Percentiles rank a stretch among this genome's conserved stretches.
Evolutionary conservation across 2,113 vertebrate species (phyloP).

Genomic region (Phalacrocorax brasilianus): DNA sequence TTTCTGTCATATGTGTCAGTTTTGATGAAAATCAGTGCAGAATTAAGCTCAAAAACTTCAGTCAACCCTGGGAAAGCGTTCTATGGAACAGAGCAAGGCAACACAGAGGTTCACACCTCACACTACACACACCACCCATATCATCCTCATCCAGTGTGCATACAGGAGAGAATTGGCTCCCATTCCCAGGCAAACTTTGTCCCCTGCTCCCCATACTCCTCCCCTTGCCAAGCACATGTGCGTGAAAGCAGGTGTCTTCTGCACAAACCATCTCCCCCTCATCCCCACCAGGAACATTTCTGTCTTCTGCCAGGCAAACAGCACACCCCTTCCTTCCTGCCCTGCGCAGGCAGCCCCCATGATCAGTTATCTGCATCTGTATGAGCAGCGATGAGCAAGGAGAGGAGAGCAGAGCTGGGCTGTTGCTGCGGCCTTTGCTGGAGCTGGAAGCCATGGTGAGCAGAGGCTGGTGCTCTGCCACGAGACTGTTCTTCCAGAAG

Average conservation of each 20-base stretch:
- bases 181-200: neutral
- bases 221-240: accelerated
- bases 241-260: neutral
- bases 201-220: neutral
- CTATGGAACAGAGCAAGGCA: neutral
- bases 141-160: neutral
- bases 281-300: neutral
- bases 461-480: neutral
- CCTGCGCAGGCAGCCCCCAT: accelerated
- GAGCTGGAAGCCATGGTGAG: neutral
- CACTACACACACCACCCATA: neutral
- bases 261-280: neutral
- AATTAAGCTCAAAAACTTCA: neutral
- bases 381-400: accelerated
- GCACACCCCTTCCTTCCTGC: neutral
- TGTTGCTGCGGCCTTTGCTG: neutral
- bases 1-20: neutral
- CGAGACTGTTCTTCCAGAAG: neutral
- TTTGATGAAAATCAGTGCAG: neutral
- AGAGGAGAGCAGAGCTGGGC: neutral
- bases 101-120: neutral
- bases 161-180: neutral
- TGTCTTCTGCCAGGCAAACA: neutral
- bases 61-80: neutral
- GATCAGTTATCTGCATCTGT: neutral